Conservation (phyloP, 2,113 vertebrate species). For the Salvator merianae region DNA sequence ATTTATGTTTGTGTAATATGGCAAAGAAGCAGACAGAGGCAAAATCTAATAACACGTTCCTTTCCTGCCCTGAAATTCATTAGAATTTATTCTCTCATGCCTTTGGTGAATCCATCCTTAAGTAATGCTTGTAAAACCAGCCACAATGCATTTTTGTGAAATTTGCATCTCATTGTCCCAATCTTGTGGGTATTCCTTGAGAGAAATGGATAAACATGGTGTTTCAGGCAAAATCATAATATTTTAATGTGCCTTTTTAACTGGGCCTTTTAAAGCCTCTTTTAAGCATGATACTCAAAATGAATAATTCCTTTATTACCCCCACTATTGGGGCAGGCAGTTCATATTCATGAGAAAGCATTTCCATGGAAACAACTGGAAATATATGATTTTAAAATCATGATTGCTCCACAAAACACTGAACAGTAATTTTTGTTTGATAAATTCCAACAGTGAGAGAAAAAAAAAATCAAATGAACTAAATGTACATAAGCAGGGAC, state of each 20-base stretch:
- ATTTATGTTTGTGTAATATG: neutral
- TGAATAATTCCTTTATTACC: neutral
- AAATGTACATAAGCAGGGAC: neutral
- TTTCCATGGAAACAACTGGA: constrained; percentile 24
- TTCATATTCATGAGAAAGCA: neutral
- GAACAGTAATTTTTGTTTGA: constrained; percentile 27
- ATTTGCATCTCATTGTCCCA: neutral
- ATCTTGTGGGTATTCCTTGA: neutral
- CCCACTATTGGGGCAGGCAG: neutral
- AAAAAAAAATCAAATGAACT: neutral
- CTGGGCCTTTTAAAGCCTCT: neutral
- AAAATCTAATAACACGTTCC: neutral
- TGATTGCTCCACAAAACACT: neutral
- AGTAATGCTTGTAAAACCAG: neutral
- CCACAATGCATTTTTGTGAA: neutral
- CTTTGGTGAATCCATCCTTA: neutral
- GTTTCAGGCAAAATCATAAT: neutral
- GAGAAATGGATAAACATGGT: neutral
- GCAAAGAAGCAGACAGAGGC: neutral
- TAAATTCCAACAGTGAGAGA: neutral
- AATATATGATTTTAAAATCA: constrained; percentile 19
- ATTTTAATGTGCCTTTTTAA: neutral
- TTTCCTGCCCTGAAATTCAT: too few species aligned
- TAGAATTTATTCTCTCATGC: neutral
- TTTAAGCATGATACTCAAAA: neutral